A percentile compares a stretch with the other conserved stretches of the same genome.
These are phyloP conservation scores for Macroglossus sobrinus DNA, from an alignment of 2,113 vertebrate genomes.

Conservation along the genomic window DNA sequence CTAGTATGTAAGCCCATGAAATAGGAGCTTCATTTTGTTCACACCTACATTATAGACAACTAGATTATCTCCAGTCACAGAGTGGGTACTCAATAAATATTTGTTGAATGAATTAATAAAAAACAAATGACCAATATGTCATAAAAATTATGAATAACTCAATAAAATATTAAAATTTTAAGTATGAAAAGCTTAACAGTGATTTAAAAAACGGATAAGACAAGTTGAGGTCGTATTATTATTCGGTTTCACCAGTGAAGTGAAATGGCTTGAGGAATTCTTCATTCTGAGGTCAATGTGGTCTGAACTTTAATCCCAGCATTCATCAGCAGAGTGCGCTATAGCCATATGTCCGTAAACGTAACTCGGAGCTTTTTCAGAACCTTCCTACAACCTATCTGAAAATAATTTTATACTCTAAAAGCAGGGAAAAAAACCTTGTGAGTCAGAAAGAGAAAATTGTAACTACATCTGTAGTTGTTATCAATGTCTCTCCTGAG, in stretches of 20 bases:
- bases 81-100: neutral
- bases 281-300: rapidly evolving
- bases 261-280: neutral
- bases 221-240: neutral
- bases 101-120: neutral
- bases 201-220: neutral
- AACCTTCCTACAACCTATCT: neutral
- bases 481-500: constrained; percentile 26
- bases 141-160: neutral
- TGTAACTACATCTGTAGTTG: neutral
- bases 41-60: neutral
- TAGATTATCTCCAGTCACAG: neutral
- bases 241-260: neutral
- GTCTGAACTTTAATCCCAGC: neutral
- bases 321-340: constrained; percentile 54
- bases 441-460: neutral
- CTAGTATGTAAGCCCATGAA: rapidly evolving
- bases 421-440: neutral
- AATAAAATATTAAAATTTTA: neutral
- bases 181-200: neutral
- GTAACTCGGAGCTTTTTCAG: neutral
- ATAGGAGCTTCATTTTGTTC: neutral
- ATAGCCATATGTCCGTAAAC: neutral
- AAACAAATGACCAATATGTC: neutral
- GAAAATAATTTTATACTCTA: neutral